These are phyloP conservation scores for Phytoseiulus persimilis DNA, from an alignment of 2,888 invertebrate genomes.

Conservation along the genomic window DNA sequence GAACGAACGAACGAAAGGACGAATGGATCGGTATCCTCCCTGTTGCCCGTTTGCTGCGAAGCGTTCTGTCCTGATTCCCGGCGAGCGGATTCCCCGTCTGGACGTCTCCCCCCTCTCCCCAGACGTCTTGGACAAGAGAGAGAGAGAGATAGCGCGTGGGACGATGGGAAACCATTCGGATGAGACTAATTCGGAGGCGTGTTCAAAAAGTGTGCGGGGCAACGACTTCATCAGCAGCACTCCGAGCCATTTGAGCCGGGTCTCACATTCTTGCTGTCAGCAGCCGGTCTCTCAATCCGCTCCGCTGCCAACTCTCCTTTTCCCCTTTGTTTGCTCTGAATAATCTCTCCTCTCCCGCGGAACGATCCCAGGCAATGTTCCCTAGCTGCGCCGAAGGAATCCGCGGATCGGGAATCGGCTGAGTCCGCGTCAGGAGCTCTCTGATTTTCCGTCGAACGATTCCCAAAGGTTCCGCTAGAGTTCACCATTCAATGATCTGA, in stretches of 20 bases:
- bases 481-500: background rate
- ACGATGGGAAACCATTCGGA: too few species aligned
- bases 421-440: background rate
- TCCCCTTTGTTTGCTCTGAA: background rate
- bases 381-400: background rate
- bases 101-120: too few species aligned
- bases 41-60: background rate
- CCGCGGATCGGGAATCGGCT: background rate
- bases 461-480: background rate
- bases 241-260: background rate
- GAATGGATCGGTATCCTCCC: background rate
- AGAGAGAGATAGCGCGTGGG: too few species aligned
- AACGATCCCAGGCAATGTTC: background rate
- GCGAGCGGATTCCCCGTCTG: too few species aligned
- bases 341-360: background rate
- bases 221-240: background rate
- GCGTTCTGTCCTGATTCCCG: background rate
- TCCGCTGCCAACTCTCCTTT: background rate
- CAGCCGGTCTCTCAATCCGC: background rate
- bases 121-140: too few species aligned
- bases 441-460: background rate
- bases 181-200: background rate
- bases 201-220: background rate
- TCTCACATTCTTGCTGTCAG: constrained; percentile 5
- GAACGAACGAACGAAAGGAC: too few species aligned